phyloP scores from a whole-genome alignment of 2,113 vertebrate genomes.

The Mystacornis crossleyi region DNA sequence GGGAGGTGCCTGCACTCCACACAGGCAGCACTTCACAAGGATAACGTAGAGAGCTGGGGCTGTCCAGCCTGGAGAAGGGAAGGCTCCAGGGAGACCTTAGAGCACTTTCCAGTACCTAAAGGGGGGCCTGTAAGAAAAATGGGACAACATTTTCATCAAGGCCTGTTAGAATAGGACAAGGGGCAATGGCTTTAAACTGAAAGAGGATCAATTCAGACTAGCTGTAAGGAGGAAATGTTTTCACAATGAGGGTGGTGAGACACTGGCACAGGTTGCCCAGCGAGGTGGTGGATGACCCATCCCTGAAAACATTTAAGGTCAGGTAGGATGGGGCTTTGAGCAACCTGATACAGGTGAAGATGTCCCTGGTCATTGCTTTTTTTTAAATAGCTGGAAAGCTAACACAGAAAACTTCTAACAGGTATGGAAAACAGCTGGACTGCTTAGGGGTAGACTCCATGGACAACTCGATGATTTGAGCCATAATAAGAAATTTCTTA shows the following conservation, averaged over 20 bases:
- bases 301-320: background rate
- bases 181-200: background rate
- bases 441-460: background rate
- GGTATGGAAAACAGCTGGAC: background rate
- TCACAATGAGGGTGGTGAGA: fast-evolving
- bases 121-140: background rate
- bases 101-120: background rate
- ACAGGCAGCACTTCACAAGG: background rate
- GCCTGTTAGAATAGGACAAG: background rate
- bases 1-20: background rate
- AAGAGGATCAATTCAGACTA: background rate
- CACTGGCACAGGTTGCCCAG: background rate
- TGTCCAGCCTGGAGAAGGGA: background rate
- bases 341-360: background rate
- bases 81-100: background rate
- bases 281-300: background rate
- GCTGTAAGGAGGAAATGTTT: background rate
- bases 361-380: background rate
- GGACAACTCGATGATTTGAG: background rate
- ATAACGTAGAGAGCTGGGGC: background rate
- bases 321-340: background rate
- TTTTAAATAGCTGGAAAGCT: background rate
- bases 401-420: background rate
- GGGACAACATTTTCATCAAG: background rate
- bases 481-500: background rate